Conservation (phyloP, 2,113 vertebrate species). For the Mesocricetus auratus region DNA sequence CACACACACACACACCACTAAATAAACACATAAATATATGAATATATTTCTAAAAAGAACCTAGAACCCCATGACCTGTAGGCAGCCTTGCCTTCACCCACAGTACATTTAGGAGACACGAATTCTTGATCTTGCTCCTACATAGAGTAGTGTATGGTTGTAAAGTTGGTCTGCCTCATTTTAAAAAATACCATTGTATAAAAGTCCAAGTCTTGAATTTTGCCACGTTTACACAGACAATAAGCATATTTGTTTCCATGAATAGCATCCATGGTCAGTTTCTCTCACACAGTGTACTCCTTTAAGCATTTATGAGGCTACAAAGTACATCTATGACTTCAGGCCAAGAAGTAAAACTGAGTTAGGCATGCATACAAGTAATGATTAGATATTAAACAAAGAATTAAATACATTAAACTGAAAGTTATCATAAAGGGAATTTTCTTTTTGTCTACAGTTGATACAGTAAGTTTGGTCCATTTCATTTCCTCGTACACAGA, state of each 20-base stretch:
- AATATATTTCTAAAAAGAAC: neutral
- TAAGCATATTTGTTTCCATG: neutral
- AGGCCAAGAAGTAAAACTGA: slow-evolving; percentile 52
- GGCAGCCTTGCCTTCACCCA: neutral
- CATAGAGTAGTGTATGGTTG: neutral
- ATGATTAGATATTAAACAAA: slow-evolving; percentile 36
- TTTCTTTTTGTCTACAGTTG: neutral
- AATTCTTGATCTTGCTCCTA: neutral
- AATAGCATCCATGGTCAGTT: neutral
- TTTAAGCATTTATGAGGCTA: slow-evolving; percentile 14
- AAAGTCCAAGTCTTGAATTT: slow-evolving; percentile 36
- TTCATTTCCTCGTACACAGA: neutral
- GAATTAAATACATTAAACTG: slow-evolving; percentile 16
- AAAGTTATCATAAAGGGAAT: neutral
- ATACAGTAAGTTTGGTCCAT: neutral
- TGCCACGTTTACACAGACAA: neutral
- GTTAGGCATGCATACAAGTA: neutral
- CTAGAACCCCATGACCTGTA: neutral
- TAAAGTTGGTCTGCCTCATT: neutral
- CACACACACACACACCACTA: neutral
- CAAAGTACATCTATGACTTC: slow-evolving; percentile 10
- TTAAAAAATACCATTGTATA: neutral
- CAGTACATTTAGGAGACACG: neutral
- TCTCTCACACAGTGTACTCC: neutral
- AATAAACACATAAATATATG: neutral